A percentile compares a stretch with the other conserved stretches of the same genome.
These are phyloP conservation scores for Seira sanloemensis DNA, from an alignment of 2,888 invertebrate genomes.

Conservation along the genomic window DNA sequence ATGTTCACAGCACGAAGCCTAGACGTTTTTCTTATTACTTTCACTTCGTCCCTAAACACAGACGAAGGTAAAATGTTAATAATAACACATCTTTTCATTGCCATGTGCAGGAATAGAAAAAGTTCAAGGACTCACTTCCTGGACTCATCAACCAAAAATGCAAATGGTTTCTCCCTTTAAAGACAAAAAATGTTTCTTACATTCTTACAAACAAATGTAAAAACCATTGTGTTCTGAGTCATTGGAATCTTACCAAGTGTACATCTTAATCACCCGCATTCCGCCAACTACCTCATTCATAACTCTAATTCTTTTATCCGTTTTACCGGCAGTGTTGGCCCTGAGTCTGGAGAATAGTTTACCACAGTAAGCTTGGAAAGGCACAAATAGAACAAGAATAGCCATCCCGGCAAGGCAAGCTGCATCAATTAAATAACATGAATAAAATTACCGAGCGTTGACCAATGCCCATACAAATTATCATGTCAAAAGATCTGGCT, in stretches of 20 bases:
- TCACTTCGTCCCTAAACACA: constrained; percentile 85
- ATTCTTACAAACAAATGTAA: too few relatives aligned
- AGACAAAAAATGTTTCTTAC: too few relatives aligned
- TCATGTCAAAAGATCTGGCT: constrained; percentile 87
- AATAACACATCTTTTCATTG: too few relatives aligned
- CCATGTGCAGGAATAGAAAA: too few relatives aligned
- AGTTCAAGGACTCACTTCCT: constrained; percentile 81
- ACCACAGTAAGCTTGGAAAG: constrained; percentile 83
- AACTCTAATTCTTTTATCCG: constrained; percentile 91
- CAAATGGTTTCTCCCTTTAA: constrained; percentile 87
- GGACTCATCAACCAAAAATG: constrained; percentile 85
- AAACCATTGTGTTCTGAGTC: too few relatives aligned
- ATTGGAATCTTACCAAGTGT: constrained; percentile 86
- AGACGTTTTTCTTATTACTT: constrained; percentile 81
- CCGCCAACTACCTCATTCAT: constrained; percentile 97
- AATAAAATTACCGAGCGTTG: too few relatives aligned
- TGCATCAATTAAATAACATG: too few relatives aligned
- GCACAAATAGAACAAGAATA: constrained; percentile 86
- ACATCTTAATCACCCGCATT: constrained; percentile 97
- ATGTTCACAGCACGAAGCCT: constrained; percentile 81
- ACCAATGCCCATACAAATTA: too few relatives aligned
- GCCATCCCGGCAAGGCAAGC: constrained; percentile 86
- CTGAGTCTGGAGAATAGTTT: constrained; percentile 79
- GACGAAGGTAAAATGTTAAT: too few relatives aligned
- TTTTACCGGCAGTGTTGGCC: constrained; percentile 87